Conservation (phyloP, 2,113 vertebrate species). For the Neopipo cinnamomea region DNA sequence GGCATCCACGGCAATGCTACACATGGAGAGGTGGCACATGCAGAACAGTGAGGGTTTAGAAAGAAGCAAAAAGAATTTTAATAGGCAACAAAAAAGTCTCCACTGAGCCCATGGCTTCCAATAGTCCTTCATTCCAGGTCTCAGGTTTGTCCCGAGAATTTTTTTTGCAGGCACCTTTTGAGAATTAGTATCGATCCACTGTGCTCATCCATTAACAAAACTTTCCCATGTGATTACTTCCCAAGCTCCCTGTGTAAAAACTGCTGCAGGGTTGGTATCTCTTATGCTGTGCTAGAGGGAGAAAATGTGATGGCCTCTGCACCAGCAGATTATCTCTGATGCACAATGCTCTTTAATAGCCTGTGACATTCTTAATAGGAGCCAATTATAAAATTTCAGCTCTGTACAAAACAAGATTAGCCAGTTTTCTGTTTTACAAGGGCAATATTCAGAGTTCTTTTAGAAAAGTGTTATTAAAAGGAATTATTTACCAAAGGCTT, state of each 20-base stretch:
- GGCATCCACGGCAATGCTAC: background rate
- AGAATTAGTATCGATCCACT: background rate
- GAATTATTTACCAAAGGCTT: conserved; percentile 10
- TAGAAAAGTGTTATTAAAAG: background rate
- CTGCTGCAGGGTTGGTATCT: background rate
- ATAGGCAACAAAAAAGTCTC: background rate
- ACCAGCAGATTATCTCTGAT: background rate
- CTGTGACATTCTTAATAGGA: conserved; percentile 19
- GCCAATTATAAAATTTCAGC: conserved; percentile 21
- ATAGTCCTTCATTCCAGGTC: background rate
- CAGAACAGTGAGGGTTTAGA: background rate
- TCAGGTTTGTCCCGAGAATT: background rate
- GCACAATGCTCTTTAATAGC: conserved; percentile 1
- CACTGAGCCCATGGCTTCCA: background rate
- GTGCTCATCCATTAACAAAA: background rate
- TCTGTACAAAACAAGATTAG: conserved; percentile 10
- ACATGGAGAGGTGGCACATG: background rate
- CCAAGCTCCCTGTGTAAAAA: background rate
- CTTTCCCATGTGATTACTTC: background rate
- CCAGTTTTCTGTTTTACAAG: background rate
- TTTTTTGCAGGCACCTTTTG: background rate
- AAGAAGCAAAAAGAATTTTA: background rate
- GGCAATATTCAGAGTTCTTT: background rate
- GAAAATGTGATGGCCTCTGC: background rate
- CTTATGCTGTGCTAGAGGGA: background rate